Conservation (phyloP, 2,888 invertebrate genomes). For the Embidobia sp. region DNA sequence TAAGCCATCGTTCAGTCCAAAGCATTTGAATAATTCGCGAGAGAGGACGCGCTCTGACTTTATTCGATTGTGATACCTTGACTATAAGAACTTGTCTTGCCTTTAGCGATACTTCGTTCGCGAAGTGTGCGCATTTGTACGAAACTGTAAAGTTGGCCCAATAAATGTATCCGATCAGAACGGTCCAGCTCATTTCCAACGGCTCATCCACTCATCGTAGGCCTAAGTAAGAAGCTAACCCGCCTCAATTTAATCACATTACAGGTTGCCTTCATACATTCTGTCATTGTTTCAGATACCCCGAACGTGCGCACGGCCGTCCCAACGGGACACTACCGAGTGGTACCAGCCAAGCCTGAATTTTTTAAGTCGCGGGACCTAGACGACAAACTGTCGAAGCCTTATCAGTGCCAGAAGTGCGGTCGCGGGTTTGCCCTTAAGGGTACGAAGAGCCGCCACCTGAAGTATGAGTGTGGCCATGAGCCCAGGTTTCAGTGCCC, state of each 20-base stretch:
- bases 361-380: conserved; percentile 18
- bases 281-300: conserved; percentile 47
- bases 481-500: conserved; percentile 76
- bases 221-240: conserved; percentile 4
- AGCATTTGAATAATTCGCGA: conserved; percentile 53
- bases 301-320: background rate
- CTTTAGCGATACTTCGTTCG: conserved; percentile 23
- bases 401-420: conserved; percentile 75
- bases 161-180: conserved; percentile 48
- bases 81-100: conserved; percentile 16
- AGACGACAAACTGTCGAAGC: conserved; percentile 39
- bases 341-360: conserved; percentile 33
- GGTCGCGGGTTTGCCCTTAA: conserved; percentile 74
- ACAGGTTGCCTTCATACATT: background rate
- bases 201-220: background rate
- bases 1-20: conserved; percentile 40
- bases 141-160: conserved; percentile 34
- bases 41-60: background rate
- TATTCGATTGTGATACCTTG: conserved; percentile 38
- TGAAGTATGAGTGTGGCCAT: conserved; percentile 77
- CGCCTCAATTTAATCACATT: too few relatives aligned
- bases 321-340: conserved; percentile 22
- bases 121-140: conserved; percentile 41
- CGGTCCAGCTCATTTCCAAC: conserved; percentile 18
- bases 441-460: conserved; percentile 74